Evolutionary conservation across 2,113 vertebrate genomes (phyloP).

Genomic region (Limnothrissa miodon): DNA sequence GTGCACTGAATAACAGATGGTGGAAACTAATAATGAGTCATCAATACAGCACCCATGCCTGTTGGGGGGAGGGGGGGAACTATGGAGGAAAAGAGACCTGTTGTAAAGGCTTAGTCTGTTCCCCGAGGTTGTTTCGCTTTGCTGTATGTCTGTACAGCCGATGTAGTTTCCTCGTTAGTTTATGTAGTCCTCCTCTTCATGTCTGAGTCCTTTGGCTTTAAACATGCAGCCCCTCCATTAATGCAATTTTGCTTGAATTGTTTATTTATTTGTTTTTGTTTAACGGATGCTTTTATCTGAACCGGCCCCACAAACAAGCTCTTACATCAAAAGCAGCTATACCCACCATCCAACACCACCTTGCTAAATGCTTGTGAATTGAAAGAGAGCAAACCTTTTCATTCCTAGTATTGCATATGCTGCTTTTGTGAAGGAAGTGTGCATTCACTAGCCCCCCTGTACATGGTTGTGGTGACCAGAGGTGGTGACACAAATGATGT

Average conservation of each 20-base stretch:
- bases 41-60: neutral
- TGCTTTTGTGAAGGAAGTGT: neutral
- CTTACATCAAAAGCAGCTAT: neutral
- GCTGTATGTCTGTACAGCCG: neutral
- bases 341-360: neutral
- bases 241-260: neutral
- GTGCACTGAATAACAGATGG: neutral
- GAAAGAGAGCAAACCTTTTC: neutral
- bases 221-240: neutral
- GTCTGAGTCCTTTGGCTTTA: neutral
- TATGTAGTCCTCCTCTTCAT: neutral
- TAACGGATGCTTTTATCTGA: neutral
- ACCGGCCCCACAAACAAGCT: neutral
- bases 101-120: neutral
- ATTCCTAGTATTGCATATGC: neutral
- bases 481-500: too few species aligned
- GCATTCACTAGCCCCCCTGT: neutral
- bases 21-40: too few species aligned
- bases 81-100: too few species aligned
- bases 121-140: neutral
- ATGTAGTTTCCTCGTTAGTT: neutral
- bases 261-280: neutral
- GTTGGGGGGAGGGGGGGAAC: neutral
- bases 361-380: neutral
- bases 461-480: neutral